Conservation (phyloP, 30 jellyfish, hydroid and myxozoan species). For the Chrysaora quinquecirrha region DNA sequence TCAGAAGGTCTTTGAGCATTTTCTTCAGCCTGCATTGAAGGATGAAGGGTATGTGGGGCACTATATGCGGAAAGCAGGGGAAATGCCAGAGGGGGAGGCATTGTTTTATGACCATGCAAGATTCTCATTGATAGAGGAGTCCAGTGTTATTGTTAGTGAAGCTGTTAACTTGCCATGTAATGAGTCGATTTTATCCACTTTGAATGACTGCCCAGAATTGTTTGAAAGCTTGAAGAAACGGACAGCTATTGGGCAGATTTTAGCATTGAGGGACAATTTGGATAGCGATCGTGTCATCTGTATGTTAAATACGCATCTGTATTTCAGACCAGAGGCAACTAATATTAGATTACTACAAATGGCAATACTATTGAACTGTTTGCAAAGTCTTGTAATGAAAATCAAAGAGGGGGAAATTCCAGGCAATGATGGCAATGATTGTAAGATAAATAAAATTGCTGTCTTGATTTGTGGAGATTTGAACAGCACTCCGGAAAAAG, state of each 20-base stretch:
- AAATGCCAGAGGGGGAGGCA: conserved; percentile 98
- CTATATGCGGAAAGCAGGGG: conserved; percentile 76
- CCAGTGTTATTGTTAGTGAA: conserved; percentile 59
- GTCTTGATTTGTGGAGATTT: conserved; percentile 85
- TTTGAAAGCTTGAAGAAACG: conserved; percentile 56
- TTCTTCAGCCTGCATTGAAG: conserved; percentile 73
- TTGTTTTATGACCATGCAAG: conserved; percentile 44
- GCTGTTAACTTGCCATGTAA: conserved; percentile 65
- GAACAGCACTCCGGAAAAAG: conserved; percentile 78
- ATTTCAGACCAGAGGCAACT: conserved; percentile 72
- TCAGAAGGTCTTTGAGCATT: conserved; percentile 58
- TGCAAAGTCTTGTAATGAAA: conserved; percentile 20
- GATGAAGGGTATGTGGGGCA: conserved; percentile 71
- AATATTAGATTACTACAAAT: conserved; percentile 83
- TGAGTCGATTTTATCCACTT: conserved; percentile 28
- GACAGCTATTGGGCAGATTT: conserved; percentile 86
- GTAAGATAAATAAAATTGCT: conserved; percentile 13
- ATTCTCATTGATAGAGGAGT: conserved; percentile 31
- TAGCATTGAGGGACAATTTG: conserved; percentile 51
- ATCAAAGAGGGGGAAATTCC: conserved; percentile 18
- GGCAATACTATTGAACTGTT: conserved; percentile 57
- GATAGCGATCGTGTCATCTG: conserved; percentile 44
- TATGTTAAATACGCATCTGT: conserved; percentile 88
- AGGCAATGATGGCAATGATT: background rate
- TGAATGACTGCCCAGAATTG: conserved; percentile 58